These are phyloP conservation scores for Portunus trituberculatus DNA, from an alignment of 1,140 invertebrate genomes.

Conservation along the genomic window DNA sequence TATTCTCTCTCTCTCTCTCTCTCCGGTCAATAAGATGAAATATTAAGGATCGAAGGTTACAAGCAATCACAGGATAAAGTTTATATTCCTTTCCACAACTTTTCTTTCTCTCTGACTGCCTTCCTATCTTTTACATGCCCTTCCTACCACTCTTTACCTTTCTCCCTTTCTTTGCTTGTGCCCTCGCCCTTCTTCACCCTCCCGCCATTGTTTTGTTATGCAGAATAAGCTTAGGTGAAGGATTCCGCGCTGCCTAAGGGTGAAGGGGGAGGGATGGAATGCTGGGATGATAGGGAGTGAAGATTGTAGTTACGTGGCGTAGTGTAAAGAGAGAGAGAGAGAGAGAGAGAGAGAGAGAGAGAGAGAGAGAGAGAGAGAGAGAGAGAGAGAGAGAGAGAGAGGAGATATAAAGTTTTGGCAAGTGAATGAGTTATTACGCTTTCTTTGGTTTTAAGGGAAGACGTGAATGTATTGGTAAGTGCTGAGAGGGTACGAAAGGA, in stretches of 20 bases:
- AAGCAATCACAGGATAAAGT: no score
- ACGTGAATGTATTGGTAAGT: no score
- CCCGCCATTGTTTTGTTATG: conserved; percentile 12
- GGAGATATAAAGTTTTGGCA: no score
- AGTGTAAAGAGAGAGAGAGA: background rate
- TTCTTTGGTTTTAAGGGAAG: no score
- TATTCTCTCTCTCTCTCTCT: no score
- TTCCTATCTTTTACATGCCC: background rate
- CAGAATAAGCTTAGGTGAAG: background rate
- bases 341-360: background rate
- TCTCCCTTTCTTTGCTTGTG: background rate
- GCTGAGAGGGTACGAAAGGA: no score
- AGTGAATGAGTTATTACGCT: no score
- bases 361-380: no score
- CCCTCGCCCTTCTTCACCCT: background rate
- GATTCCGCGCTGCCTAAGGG: background rate
- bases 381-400: no score
- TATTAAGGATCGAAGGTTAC: no score
- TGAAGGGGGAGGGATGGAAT: background rate
- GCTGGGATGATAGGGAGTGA: background rate
- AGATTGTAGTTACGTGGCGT: background rate
- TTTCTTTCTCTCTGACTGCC: background rate
- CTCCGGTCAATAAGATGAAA: background rate
- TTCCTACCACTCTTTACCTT: background rate
- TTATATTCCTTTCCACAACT: no score